Evolutionary conservation across 2,888 invertebrate genomes (phyloP).

Genomic region (Allygus modestus): DNA sequence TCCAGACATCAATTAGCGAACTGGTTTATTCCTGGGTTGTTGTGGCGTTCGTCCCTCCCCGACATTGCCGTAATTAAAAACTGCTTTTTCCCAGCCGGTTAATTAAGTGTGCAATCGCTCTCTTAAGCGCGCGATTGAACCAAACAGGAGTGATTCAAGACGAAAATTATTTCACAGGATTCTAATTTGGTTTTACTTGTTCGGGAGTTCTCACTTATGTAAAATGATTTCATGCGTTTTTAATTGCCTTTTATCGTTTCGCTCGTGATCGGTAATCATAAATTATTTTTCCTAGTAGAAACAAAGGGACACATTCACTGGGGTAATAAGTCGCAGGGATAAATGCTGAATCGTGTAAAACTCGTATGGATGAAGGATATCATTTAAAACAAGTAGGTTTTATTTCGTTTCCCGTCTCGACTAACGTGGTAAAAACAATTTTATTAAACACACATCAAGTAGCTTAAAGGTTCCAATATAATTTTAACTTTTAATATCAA

Average conservation of each 20-base stretch:
- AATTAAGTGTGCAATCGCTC: conserved; percentile 9
- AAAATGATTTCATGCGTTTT: neutral
- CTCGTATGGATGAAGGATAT: no score
- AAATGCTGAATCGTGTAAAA: no score
- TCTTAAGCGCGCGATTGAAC: neutral
- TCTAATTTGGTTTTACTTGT: neutral
- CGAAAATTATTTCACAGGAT: neutral
- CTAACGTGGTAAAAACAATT: no score
- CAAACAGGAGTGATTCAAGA: neutral
- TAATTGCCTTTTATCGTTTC: no score
- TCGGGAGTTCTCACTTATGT: neutral
- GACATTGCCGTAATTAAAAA: conserved; percentile 13
- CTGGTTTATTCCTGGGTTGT: neutral
- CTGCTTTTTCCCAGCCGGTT: neutral
- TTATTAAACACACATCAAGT: no score
- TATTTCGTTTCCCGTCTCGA: no score
- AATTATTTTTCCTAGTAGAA: neutral
- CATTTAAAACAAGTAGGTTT: no score
- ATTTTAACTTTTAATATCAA: no score
- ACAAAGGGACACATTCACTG: neutral
- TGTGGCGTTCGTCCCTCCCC: conserved; percentile 11
- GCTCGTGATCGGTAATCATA: neutral
- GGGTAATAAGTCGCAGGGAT: no score
- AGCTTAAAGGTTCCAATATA: no score
- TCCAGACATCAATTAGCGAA: conserved; percentile 30